phyloP scores from a whole-genome alignment of 2,888 invertebrate genomes.

The Axea sp. region DNA sequence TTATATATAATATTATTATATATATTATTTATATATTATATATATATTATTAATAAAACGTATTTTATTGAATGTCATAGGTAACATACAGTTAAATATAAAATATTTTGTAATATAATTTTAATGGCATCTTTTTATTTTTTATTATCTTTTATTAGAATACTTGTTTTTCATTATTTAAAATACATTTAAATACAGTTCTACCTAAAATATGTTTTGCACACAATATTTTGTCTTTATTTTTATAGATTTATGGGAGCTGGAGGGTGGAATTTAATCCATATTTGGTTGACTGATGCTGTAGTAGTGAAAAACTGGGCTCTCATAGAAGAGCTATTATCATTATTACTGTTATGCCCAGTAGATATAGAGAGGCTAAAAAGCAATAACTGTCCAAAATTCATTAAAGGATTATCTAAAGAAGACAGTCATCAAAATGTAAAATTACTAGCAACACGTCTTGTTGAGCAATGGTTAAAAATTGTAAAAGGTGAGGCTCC shows the following conservation, averaged over 20 bases:
- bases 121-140: too few relatives aligned
- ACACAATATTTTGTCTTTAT: too few relatives aligned
- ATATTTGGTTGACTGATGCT: slow-evolving; percentile 94
- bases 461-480: slow-evolving; percentile 94
- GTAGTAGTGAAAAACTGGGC: slow-evolving; percentile 92
- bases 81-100: too few relatives aligned
- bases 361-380: slow-evolving; percentile 94
- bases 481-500: slow-evolving; percentile 90
- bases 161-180: too few relatives aligned
- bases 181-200: too few relatives aligned
- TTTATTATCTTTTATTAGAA: too few relatives aligned
- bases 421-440: slow-evolving; percentile 89
- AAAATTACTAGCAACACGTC: slow-evolving; percentile 87
- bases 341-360: slow-evolving; percentile 91
- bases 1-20: too few relatives aligned
- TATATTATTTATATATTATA: too few relatives aligned
- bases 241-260: slow-evolving; percentile 88
- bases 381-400: slow-evolving; percentile 94
- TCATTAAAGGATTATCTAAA: slow-evolving; percentile 92
- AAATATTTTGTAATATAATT: too few relatives aligned
- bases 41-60: too few relatives aligned
- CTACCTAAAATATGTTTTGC: too few relatives aligned
- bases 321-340: slow-evolving; percentile 91
- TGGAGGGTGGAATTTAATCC: slow-evolving; percentile 95
- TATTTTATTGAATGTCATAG: too few relatives aligned